Percentiles rank a stretch among this genome's conserved stretches.
These are phyloP conservation scores for Petrocephalus schoutedeni DNA, from an alignment of 2,797 vertebrate species.

Conservation along the genomic window DNA sequence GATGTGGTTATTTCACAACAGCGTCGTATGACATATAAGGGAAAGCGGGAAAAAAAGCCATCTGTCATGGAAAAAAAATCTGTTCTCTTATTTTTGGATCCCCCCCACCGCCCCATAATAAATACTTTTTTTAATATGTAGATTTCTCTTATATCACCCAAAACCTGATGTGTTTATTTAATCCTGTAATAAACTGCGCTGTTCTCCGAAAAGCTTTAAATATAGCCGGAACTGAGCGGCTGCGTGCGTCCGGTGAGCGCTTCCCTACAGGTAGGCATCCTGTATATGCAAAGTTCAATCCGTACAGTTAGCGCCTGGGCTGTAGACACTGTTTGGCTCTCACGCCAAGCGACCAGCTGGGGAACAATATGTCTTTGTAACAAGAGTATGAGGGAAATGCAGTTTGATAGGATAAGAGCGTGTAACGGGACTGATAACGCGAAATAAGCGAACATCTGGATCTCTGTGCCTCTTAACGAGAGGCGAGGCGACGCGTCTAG, in stretches of 20 bases:
- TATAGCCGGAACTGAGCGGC: background rate
- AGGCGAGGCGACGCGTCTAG: background rate
- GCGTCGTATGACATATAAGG: background rate
- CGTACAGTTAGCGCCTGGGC: background rate
- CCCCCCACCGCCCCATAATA: background rate
- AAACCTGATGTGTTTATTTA: background rate
- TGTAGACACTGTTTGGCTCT: background rate
- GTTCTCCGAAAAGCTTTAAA: background rate
- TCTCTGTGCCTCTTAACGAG: background rate
- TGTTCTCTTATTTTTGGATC: background rate
- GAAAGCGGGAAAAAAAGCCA: background rate
- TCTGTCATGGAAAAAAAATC: background rate
- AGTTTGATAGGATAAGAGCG: conserved; percentile 34
- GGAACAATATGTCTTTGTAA: background rate
- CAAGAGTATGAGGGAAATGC: conserved; percentile 9
- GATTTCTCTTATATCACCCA: background rate
- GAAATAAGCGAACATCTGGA: conserved; percentile 27
- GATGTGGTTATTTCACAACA: background rate
- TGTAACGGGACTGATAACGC: conserved; percentile 18
- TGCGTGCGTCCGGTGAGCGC: background rate
- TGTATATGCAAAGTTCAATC: background rate
- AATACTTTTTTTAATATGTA: background rate
- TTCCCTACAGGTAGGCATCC: background rate
- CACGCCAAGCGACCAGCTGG: background rate
- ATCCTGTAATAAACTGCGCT: background rate